A percentile compares a stretch with the other conserved stretches of the same genome.
Conservation (phyloP, 2,888 invertebrate genomes). For the Harmothoe impar region DNA sequence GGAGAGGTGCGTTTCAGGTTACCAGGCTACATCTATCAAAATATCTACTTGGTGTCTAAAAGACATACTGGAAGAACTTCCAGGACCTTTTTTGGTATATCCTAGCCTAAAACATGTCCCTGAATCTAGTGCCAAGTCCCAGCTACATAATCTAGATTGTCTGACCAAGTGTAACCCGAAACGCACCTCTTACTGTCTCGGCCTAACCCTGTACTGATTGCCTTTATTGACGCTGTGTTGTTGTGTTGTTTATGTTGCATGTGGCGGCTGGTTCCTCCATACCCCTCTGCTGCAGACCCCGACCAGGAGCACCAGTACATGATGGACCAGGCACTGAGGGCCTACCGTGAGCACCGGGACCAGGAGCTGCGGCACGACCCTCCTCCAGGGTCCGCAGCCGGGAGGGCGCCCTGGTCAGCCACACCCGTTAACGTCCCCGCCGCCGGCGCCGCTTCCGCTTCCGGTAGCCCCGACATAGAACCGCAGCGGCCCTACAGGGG, state of each 20-base stretch:
- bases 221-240: background rate
- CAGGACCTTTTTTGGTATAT: too few species aligned
- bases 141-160: too few species aligned
- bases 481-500: background rate
- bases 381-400: background rate
- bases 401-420: background rate
- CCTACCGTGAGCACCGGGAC: constrained; percentile 32
- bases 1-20: too few species aligned
- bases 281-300: background rate
- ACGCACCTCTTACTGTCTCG: too few species aligned
- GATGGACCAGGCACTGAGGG: constrained; percentile 46
- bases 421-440: too few species aligned
- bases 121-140: too few species aligned
- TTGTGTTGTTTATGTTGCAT: background rate
- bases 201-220: background rate
- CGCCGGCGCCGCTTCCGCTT: too few species aligned
- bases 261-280: background rate
- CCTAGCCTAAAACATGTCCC: too few species aligned
- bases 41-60: too few species aligned
- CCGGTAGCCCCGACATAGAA: background rate
- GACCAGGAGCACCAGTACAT: constrained; percentile 51
- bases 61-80: too few species aligned
- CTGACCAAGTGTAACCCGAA: too few species aligned
- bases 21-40: too few species aligned
- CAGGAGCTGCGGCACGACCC: background rate